phyloP scores from a whole-genome alignment of 2,113 vertebrate genomes.

The Pterocles orientalis region DNA sequence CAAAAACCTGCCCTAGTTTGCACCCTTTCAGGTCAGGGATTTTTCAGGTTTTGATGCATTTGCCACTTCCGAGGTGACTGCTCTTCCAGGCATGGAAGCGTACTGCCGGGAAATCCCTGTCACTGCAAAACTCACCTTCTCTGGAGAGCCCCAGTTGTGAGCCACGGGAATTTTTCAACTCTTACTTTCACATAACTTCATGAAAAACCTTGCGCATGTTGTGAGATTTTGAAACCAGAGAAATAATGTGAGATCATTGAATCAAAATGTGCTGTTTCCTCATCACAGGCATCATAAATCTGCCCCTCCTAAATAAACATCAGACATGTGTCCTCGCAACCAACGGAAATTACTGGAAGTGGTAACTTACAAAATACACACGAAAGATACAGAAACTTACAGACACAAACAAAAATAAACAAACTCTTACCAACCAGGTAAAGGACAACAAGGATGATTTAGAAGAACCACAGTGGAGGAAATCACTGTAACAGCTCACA shows the following conservation, averaged over 20 bases:
- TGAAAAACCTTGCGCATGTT: not conserved
- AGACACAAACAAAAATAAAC: not conserved
- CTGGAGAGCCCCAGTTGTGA: not conserved
- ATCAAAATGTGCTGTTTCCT: not conserved
- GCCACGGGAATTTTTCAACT: not conserved
- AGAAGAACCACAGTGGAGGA: not conserved
- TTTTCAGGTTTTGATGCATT: not conserved
- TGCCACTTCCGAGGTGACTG: not conserved
- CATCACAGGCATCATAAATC: not conserved
- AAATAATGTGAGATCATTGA: not conserved
- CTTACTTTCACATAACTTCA: not conserved
- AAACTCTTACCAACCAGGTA: not conserved
- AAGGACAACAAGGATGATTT: not conserved
- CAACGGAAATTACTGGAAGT: fast-evolving
- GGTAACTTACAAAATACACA: not conserved
- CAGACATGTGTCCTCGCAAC: not conserved
- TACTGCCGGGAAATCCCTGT: not conserved
- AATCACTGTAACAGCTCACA: not conserved
- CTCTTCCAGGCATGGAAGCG: not conserved
- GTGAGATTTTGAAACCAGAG: not conserved
- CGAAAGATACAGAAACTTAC: not conserved
- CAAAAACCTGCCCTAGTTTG: not conserved
- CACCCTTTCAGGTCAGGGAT: not conserved
- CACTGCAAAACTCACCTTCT: not conserved
- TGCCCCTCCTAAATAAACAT: not conserved